These are phyloP conservation scores for Disparrhopalites patrizii DNA, from an alignment of 2,888 invertebrate species.

Conservation along the genomic window DNA sequence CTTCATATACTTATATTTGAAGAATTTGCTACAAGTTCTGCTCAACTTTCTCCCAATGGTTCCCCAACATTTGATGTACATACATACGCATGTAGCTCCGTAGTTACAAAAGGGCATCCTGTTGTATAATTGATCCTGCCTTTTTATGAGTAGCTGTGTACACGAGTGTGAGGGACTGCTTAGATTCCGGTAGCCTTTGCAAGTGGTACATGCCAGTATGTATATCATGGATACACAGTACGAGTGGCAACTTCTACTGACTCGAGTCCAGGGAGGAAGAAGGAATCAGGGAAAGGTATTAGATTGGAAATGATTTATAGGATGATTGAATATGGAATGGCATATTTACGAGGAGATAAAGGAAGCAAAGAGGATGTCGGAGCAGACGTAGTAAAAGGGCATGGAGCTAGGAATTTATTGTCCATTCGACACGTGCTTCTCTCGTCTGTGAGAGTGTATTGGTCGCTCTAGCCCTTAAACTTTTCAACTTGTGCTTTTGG, in stretches of 20 bases:
- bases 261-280: constrained; percentile 10
- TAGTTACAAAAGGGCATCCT: no score
- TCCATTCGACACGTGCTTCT: constrained; percentile 36
- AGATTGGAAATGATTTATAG: constrained; percentile 34
- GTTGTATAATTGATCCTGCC: constrained; percentile 6
- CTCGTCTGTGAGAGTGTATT: no score
- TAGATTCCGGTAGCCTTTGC: no score
- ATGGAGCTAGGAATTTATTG: constrained; percentile 33
- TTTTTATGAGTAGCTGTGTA: not conserved
- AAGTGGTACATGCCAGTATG: no score
- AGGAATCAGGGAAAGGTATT: constrained; percentile 24
- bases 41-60: not conserved
- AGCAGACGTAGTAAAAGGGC: constrained; percentile 12
- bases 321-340: constrained; percentile 39
- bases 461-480: not conserved
- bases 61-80: no score
- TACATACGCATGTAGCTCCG: no score
- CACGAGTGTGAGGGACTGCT: not conserved
- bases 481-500: not conserved
- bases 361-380: constrained; percentile 24
- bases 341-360: constrained; percentile 41
- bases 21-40: no score
- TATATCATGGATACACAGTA: no score
- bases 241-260: no score
- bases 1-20: no score